Evolutionary conservation across 2,888 invertebrate genomes (phyloP).

Genomic region (Nomada ferruginata): DNA sequence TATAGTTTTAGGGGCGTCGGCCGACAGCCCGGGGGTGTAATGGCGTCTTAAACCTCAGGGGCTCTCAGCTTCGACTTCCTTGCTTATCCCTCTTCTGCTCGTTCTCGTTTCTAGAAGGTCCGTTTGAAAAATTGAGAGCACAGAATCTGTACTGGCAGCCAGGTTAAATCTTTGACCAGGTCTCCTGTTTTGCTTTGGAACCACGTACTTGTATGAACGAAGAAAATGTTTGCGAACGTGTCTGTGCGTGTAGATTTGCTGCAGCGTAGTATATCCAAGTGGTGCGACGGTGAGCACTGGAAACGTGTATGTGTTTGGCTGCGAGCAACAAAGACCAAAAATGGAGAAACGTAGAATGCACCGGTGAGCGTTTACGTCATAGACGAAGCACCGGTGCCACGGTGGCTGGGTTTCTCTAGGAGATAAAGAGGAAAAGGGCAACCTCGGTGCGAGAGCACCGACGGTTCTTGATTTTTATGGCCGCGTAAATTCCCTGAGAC

Average conservation of each 20-base stretch:
- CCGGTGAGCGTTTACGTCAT: constrained; percentile 52
- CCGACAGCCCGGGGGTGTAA: constrained; percentile 81
- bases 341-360: constrained; percentile 43
- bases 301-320: not conserved
- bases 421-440: constrained; percentile 71
- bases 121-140: constrained; percentile 69
- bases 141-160: constrained; percentile 65
- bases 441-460: constrained; percentile 75
- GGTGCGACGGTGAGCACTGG: not conserved
- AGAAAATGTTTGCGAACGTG: constrained; percentile 17
- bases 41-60: constrained; percentile 84
- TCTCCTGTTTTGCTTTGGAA: constrained; percentile 42
- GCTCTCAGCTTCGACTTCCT: constrained; percentile 75
- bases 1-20: constrained; percentile 83
- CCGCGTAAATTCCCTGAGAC: constrained; percentile 82
- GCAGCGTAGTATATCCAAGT: not conserved
- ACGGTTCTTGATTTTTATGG: constrained; percentile 84
- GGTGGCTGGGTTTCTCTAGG: constrained; percentile 47
- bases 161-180: constrained; percentile 69
- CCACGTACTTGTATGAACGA: constrained; percentile 74
- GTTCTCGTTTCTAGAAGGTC: not conserved
- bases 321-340: not conserved
- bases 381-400: constrained; percentile 46
- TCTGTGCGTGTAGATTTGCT: not conserved
- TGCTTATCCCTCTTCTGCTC: constrained; percentile 5